Conservation (phyloP, 1,140 invertebrate genomes). For the Bombus pascuorum region DNA sequence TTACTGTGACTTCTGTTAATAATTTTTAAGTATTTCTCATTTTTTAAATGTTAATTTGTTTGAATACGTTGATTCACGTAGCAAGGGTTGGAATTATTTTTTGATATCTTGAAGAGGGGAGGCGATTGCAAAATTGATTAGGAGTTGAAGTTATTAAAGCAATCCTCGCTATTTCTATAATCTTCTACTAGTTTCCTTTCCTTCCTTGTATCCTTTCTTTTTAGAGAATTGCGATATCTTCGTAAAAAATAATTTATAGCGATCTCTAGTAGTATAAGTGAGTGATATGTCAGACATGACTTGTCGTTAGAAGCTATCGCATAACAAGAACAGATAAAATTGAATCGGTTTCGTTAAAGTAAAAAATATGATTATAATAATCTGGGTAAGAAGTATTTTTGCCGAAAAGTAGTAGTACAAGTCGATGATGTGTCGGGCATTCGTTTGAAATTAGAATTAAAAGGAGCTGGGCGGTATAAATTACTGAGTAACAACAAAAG, state of each 20-base stretch:
- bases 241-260: background rate
- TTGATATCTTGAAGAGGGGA: background rate
- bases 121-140: background rate
- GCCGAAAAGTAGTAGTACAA: background rate
- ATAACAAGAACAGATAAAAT: no score
- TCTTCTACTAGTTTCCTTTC: no score
- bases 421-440: background rate
- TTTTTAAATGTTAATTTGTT: background rate
- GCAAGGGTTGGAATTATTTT: background rate
- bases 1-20: background rate
- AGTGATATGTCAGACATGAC: background rate
- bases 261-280: background rate
- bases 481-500: background rate
- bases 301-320: no score
- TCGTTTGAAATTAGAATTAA: background rate
- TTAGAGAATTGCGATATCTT: no score
- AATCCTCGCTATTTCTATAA: no score
- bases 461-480: background rate
- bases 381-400: no score
- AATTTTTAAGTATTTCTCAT: background rate
- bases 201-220: no score
- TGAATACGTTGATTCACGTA: no score
- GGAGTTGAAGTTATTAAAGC: no score
- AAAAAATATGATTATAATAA: no score
- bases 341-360: no score